These are phyloP conservation scores for Heloderma charlesbogerti DNA, from an alignment of 2,113 vertebrate species.

Conservation along the genomic window DNA sequence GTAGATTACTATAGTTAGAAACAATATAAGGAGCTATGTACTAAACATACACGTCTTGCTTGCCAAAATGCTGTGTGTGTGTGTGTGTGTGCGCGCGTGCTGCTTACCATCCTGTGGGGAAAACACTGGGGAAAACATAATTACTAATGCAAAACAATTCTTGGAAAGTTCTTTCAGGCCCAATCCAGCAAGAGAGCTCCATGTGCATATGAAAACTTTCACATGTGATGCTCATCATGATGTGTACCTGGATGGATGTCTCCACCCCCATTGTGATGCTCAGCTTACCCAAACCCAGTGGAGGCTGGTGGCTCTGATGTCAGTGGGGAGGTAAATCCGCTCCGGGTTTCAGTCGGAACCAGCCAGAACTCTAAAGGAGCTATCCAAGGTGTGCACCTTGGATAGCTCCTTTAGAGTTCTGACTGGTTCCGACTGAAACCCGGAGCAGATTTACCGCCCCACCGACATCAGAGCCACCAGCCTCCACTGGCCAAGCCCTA, in stretches of 20 bases:
- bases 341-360: no score
- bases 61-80: not conserved
- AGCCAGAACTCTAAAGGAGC: no score
- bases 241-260: not conserved
- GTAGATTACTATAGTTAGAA: not conserved
- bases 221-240: not conserved
- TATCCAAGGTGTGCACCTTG: no score
- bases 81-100: not conserved
- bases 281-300: no score
- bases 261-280: not conserved
- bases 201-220: not conserved
- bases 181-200: not conserved
- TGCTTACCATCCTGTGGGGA: not conserved
- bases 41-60: not conserved
- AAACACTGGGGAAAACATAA: not conserved
- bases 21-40: not conserved
- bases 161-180: not conserved
- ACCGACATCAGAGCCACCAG: no score
- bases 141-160: not conserved
- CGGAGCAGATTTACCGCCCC: no score
- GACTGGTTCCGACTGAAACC: no score
- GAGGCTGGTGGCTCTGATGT: no score
- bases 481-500: no score
- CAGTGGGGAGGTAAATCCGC: no score
- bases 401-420: no score